phyloP scores from a whole-genome alignment of 1,140 invertebrate species.

The Drosophila navojoa region DNA sequence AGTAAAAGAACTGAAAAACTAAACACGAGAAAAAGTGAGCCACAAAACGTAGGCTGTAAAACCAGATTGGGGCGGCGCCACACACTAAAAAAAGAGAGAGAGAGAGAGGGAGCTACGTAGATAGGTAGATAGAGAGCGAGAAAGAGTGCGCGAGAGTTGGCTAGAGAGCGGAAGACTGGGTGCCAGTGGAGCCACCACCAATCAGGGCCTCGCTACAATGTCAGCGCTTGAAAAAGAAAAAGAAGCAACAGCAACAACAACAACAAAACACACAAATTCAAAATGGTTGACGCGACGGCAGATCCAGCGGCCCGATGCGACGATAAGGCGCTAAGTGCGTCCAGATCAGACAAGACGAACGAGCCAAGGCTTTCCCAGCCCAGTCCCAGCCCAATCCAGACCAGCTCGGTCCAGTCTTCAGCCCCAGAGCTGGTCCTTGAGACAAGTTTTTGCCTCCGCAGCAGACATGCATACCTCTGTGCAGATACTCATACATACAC shows the following conservation, averaged over 20 bases:
- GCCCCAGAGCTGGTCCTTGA: constrained; percentile 15
- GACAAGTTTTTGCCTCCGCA: constrained; percentile 43
- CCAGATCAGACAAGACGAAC: constrained; percentile 56
- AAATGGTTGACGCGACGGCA: constrained; percentile 57
- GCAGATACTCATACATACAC: not conserved
- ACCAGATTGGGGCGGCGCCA: constrained; percentile 79
- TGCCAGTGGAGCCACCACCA: constrained; percentile 54
- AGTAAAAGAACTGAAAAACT: constrained; percentile 21
- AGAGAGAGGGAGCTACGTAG: not conserved
- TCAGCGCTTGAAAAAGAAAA: constrained; percentile 4
- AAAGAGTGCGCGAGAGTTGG: not conserved
- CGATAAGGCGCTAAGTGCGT: constrained; percentile 63
- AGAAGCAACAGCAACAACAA: constrained; percentile 18
- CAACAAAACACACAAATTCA: constrained; percentile 43
- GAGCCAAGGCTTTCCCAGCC: constrained; percentile 10
- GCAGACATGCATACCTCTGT: constrained; percentile 4
- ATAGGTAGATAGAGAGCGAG: constrained; percentile 11
- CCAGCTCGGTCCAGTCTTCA: not conserved
- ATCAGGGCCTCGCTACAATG: constrained; percentile 55
- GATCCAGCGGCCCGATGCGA: constrained; percentile 33
- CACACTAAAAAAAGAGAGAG: constrained; percentile 7
- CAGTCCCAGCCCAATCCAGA: not conserved
- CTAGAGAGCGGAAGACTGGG: constrained; percentile 13
- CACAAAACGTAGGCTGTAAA: constrained; percentile 50
- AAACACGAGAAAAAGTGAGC: constrained; percentile 37